Percentiles rank a stretch among this genome's conserved stretches.
Evolutionary conservation across 2,113 vertebrate species (phyloP).

Genomic region (Maylandia zebra): DNA sequence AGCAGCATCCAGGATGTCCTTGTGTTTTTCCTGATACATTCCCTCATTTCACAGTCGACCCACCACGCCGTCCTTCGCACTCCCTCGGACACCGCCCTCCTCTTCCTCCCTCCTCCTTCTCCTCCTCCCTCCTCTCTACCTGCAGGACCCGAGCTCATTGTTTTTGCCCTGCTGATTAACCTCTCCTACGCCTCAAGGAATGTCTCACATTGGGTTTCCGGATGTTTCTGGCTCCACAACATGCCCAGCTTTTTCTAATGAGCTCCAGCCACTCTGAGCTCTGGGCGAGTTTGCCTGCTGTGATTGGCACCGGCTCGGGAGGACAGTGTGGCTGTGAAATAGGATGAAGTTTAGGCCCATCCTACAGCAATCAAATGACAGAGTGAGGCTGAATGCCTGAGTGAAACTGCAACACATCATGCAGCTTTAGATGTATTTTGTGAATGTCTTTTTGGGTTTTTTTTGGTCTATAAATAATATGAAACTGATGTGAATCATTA

Average conservation of each 20-base stretch:
- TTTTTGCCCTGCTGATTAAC: slow-evolving; percentile 64
- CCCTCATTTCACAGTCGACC: slow-evolving; percentile 60
- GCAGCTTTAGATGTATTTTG: background rate
- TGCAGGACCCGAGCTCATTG: slow-evolving; percentile 50
- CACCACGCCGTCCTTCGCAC: slow-evolving; percentile 38
- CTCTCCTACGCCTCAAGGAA: slow-evolving; percentile 47
- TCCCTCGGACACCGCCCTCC: slow-evolving; percentile 21
- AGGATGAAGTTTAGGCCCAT: background rate
- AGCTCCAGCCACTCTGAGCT: slow-evolving; percentile 46
- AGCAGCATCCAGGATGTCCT: slow-evolving; percentile 24
- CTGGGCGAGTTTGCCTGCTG: slow-evolving; percentile 19
- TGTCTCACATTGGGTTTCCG: slow-evolving; percentile 50
- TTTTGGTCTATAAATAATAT: background rate
- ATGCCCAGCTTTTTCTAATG: slow-evolving; percentile 51
- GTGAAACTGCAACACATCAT: background rate
- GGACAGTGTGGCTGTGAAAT: background rate
- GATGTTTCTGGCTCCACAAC: slow-evolving; percentile 29
- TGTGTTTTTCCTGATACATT: slow-evolving; percentile 38
- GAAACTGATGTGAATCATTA: background rate
- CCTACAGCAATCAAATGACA: background rate
- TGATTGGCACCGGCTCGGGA: slow-evolving; percentile 49
- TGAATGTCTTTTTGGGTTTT: background rate
- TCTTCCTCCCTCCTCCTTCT: background rate
- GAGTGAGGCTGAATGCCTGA: background rate
- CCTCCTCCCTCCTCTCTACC: background rate